Evolutionary conservation across 2,797 vertebrate species (phyloP), one percentile per base, ranked within the genome.

Genomic region (Ctenopoma kingsleyae): DNA sequence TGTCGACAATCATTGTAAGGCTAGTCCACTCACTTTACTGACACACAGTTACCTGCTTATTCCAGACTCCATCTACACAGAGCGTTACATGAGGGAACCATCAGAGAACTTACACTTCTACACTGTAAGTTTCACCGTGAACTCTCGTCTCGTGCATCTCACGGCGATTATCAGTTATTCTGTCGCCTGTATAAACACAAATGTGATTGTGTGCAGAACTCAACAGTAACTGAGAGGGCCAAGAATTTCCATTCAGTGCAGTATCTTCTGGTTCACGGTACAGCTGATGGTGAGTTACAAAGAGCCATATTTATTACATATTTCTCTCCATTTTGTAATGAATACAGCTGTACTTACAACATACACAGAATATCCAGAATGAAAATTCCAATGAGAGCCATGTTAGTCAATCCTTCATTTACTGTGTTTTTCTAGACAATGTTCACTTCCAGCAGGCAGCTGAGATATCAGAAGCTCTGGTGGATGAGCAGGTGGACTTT

Each of bases 391-490:
- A 6, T 3, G 3, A 25, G 17, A n/a, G 0, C 5, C 6, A 23
- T 46, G 12, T 16, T 61, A n/a, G 43, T 66, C 35, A 3, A 2
- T 27, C 6, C 15, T 11, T 17, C 44, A 0, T 17, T 32, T 53
- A 0, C 30, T 57, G 15, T 56, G 20, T 68, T 49, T 50, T 91
- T 84, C 81, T 8, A 99, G 98, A 99, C 85, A 99, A 99, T 25
- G 98, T 99, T 83, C 98, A 99, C 81, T 99, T 99, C 91, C 98
- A 99, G 92, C 97, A 99, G 83, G 94, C 95, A 17, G 98, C 98
- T 0, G 97, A 99, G 90, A 98, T 99, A 84, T 96, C 97, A 55
- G 97, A 97, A 91, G 97, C 97, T 54, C 93, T 99, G 46, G 98
- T 99, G 59, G 92, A 98, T 1, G 93, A 95, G 55, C 87, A 96